Percentiles rank a stretch among this genome's conserved stretches.
Evolutionary conservation across 2,888 invertebrate species (phyloP).

Genomic region (Protodeltote pygarga): DNA sequence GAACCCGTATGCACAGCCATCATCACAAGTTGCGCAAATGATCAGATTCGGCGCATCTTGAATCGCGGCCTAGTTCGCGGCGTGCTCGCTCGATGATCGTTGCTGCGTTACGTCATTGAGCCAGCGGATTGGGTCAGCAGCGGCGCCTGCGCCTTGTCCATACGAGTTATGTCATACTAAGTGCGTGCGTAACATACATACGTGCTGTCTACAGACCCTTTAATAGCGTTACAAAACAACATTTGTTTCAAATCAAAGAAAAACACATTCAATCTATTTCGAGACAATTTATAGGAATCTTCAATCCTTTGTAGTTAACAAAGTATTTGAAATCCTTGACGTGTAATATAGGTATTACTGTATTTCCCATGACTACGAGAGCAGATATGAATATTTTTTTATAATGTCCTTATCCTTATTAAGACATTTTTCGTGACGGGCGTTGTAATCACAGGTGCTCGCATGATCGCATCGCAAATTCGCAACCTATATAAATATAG

Average conservation of each 20-base stretch:
- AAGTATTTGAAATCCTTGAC: not conserved
- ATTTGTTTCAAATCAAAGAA: constrained; percentile 31
- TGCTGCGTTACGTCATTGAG: constrained; percentile 67
- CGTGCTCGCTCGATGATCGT: constrained; percentile 51
- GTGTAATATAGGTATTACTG: no score
- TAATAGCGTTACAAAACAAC: constrained; percentile 44
- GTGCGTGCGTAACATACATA: constrained; percentile 61
- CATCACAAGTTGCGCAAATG: constrained; percentile 63
- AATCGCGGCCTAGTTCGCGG: constrained; percentile 74
- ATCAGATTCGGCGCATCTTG: constrained; percentile 77
- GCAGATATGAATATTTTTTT: not conserved
- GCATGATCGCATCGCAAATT: no score
- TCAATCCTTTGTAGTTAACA: not conserved
- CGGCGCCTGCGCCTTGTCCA: constrained; percentile 66
- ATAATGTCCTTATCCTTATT: constrained; percentile 5
- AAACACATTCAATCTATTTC: constrained; percentile 29
- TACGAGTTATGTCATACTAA: constrained; percentile 75
- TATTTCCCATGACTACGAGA: not conserved
- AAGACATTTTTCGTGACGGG: constrained; percentile 33
- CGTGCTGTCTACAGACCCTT: constrained; percentile 57
- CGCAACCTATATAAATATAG: constrained; percentile 74
- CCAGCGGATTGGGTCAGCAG: constrained; percentile 75
- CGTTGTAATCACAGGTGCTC: constrained; percentile 61
- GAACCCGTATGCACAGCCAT: constrained; percentile 15
- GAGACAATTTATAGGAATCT: constrained; percentile 23